These are phyloP conservation scores for Eupithecia pulchellata DNA, from an alignment of 2,888 invertebrate species.

Conservation along the genomic window DNA sequence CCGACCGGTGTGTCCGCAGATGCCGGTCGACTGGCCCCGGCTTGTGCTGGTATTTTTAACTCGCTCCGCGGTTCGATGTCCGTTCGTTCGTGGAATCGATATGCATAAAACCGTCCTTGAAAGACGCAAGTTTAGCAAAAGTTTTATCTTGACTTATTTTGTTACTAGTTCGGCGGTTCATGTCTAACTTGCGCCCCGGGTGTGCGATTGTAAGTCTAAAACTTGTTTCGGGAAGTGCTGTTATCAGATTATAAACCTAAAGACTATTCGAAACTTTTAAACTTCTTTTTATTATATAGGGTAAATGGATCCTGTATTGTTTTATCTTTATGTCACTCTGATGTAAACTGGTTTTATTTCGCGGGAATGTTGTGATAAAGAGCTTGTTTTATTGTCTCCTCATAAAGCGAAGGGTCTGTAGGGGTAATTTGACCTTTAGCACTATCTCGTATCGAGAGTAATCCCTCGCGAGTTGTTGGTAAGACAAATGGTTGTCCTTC, in stretches of 20 bases:
- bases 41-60: constrained; percentile 81
- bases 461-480: constrained; percentile 59
- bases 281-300: constrained; percentile 62
- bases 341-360: constrained; percentile 62
- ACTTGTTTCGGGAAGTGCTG: constrained; percentile 63
- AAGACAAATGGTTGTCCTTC: constrained; percentile 53
- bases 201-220: constrained; percentile 67
- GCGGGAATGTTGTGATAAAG: constrained; percentile 63
- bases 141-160: constrained; percentile 60
- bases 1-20: constrained; percentile 81
- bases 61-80: constrained; percentile 83
- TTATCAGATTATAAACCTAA: constrained; percentile 47
- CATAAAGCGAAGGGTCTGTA: constrained; percentile 65
- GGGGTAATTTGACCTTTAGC: constrained; percentile 71
- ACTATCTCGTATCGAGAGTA: constrained; percentile 58
- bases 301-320: constrained; percentile 55
- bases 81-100: constrained; percentile 81
- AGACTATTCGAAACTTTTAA: constrained; percentile 54
- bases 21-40: constrained; percentile 72
- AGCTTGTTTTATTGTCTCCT: constrained; percentile 63
- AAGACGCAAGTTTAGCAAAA: constrained; percentile 66
- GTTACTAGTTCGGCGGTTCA: constrained; percentile 55
- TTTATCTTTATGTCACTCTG: constrained; percentile 44
- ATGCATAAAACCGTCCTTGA: constrained; percentile 81
- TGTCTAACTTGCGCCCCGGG: constrained; percentile 54